phyloP scores from a whole-genome alignment of 1,140 invertebrate genomes.

The Mylabris phalerata region DNA sequence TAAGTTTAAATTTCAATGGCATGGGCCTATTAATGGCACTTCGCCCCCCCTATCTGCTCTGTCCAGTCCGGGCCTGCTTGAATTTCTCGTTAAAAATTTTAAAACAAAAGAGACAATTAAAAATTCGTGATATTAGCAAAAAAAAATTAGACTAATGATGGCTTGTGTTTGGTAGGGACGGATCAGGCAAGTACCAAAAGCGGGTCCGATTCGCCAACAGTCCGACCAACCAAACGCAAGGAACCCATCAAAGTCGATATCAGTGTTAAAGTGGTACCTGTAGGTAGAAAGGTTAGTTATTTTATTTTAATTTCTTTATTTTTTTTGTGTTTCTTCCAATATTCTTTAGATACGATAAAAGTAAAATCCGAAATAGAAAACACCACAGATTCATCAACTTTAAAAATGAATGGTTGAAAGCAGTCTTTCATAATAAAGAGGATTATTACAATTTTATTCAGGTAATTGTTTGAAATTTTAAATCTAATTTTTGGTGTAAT shows the following conservation, averaged over 20 bases:
- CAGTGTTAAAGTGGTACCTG: slow-evolving; percentile 69
- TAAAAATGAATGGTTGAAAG: neutral
- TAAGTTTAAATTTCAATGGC: no score
- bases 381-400: slow-evolving; percentile 15
- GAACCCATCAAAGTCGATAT: slow-evolving; percentile 71
- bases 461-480: slow-evolving; percentile 1
- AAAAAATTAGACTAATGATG: slow-evolving; percentile 17
- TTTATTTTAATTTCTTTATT: neutral
- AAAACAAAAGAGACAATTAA: no score
- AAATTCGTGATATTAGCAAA: no score
- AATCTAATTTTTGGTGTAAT: slow-evolving; percentile 32
- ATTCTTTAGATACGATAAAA: neutral
- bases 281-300: slow-evolving; percentile 44
- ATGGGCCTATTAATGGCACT: no score
- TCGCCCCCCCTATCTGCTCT: no score
- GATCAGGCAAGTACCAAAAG: slow-evolving; percentile 33
- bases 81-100: no score
- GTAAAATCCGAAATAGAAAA: slow-evolving; percentile 34
- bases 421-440: neutral
- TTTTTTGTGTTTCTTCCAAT: slow-evolving; percentile 28
- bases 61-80: no score
- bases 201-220: slow-evolving; percentile 52
- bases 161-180: slow-evolving; percentile 43
- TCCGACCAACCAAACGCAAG: slow-evolving; percentile 65
- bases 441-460: neutral